Percentiles rank a stretch among this genome's conserved stretches.
Conservation (phyloP, 2,113 vertebrate species). For the Menidia beryllina region DNA sequence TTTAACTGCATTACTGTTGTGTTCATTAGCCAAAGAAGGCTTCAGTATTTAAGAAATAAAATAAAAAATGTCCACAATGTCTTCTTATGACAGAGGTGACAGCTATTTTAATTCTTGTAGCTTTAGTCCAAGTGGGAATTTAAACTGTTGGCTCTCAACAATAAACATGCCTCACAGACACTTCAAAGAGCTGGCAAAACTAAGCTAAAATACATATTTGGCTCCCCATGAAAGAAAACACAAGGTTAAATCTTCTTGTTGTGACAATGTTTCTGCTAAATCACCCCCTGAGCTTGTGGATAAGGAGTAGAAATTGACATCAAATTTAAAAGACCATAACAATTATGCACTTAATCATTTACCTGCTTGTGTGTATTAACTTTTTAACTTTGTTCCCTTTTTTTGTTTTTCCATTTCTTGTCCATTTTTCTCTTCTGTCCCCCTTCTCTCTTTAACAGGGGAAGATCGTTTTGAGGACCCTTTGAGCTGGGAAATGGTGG, state of each 20-base stretch:
- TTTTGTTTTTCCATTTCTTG: neutral
- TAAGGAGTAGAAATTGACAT: constrained; percentile 8
- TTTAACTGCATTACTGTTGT: constrained; percentile 51
- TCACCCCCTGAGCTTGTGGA: constrained; percentile 21
- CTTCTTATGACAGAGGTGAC: constrained; percentile 34
- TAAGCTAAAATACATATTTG: constrained; percentile 36
- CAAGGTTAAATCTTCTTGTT: constrained; percentile 28
- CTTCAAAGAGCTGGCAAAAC: constrained; percentile 52
- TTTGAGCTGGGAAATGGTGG: constrained; percentile 94
- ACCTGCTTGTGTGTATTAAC: neutral
- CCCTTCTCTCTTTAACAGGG: constrained; percentile 75
- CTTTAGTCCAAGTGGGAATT: constrained; percentile 54
- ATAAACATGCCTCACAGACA: constrained; percentile 32
- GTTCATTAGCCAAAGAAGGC: constrained; percentile 54
- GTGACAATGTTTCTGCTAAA: constrained; percentile 26
- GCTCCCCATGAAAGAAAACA: constrained; percentile 44
- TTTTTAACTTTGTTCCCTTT: constrained; percentile 2
- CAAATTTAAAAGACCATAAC: constrained; percentile 1
- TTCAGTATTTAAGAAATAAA: constrained; percentile 42
- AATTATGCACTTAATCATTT: constrained; percentile 4
- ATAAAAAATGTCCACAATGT: constrained; percentile 38
- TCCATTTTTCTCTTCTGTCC: neutral
- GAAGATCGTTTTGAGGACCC: constrained; percentile 93
- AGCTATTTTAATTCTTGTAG: constrained; percentile 14
- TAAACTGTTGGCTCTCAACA: constrained; percentile 48